phyloP scores from a whole-genome alignment of 2,888 invertebrate genomes.

The Pristionchus exspectatus region DNA sequence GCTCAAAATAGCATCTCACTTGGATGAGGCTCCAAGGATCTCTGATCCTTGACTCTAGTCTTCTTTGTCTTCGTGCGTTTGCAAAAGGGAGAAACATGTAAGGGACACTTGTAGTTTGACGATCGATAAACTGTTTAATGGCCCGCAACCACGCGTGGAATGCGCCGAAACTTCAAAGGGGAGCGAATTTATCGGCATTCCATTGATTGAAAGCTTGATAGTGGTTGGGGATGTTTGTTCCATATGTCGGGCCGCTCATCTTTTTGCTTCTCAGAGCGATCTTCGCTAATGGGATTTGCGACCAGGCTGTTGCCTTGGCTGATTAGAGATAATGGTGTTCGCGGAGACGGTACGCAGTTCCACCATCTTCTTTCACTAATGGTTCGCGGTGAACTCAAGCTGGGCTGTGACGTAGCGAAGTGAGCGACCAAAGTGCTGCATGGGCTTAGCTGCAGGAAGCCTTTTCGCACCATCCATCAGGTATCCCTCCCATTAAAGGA shows the following conservation, averaged over 20 bases:
- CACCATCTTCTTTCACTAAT: neutral
- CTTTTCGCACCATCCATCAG: neutral
- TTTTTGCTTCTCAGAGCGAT: neutral
- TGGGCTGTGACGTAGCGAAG: slow-evolving; percentile 6
- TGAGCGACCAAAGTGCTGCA: neutral
- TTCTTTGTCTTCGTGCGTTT: neutral
- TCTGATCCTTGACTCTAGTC: neutral
- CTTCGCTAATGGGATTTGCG: slow-evolving; percentile 21
- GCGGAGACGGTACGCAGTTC: neutral
- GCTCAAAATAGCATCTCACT: neutral
- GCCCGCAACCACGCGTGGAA: neutral
- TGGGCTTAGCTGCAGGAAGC: neutral
- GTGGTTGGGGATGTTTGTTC: slow-evolving; percentile 6
- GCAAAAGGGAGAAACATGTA: neutral
- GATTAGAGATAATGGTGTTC: neutral
- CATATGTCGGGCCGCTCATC: neutral
- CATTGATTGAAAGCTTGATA: neutral
- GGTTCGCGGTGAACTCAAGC: slow-evolving; percentile 8
- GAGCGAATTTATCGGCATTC: slow-evolving; percentile 4
- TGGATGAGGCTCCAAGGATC: neutral
- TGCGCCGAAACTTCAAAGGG: slow-evolving; percentile 31
- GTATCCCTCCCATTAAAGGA: neutral
- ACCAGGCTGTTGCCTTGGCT: neutral
- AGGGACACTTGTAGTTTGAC: neutral
- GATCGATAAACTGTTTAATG: neutral